Evolutionary conservation across 2,797 vertebrate species (phyloP).

Genomic region (Moxostoma hubbsi): DNA sequence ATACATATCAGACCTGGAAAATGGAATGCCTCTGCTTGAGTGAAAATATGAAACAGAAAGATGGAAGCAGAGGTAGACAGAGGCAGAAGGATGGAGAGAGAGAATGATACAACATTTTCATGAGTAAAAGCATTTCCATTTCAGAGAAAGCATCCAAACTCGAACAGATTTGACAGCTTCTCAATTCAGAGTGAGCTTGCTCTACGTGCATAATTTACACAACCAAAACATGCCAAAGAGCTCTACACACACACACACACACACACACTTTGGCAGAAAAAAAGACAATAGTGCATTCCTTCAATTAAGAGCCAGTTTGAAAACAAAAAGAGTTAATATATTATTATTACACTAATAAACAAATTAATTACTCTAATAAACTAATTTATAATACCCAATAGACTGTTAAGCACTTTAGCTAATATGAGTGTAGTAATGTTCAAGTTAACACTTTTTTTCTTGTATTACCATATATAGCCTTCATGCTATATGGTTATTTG

Average conservation of each 20-base stretch:
- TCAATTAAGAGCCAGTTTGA: slow-evolving; percentile 52
- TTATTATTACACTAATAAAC: no score
- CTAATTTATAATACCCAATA: no score
- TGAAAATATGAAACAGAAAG: neutral
- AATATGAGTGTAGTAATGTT: no score
- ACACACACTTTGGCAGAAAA: neutral
- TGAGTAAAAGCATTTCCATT: slow-evolving; percentile 43
- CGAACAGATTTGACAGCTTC: slow-evolving; percentile 56
- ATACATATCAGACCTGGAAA: slow-evolving; percentile 44
- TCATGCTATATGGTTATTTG: no score
- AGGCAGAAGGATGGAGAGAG: neutral
- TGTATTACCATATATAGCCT: no score
- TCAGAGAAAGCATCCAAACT: slow-evolving; percentile 47
- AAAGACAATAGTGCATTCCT: slow-evolving; percentile 49
- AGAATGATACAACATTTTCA: slow-evolving; percentile 56
- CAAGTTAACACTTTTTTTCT: no score
- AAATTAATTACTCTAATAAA: no score
- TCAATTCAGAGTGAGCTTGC: slow-evolving; percentile 44
- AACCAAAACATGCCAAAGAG: slow-evolving; percentile 27
- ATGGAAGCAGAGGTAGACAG: neutral
- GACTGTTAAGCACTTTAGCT: no score
- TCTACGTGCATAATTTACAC: slow-evolving; percentile 60
- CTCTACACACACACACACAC: neutral
- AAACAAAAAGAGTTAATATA: neutral
- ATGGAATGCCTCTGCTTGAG: slow-evolving; percentile 7